Evolutionary conservation across 1,140 invertebrate genomes (phyloP), one percentile per base, ranked within the genome.

Genomic region (Bacillus rossius): DNA sequence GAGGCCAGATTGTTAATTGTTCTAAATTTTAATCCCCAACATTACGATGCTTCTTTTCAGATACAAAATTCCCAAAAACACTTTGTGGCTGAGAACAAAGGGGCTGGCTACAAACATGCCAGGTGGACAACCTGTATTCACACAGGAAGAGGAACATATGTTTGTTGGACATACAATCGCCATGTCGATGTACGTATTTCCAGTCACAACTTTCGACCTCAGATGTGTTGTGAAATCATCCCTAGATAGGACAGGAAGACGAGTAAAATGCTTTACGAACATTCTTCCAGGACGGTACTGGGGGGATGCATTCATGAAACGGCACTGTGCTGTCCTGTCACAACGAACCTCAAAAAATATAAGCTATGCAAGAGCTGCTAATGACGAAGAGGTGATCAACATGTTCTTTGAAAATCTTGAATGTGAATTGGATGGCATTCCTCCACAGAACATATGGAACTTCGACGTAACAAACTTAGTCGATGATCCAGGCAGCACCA

Each of bases 381-480:
- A 57, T 16, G 61, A 49, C 43, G 38, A 56, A 60, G 51, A 55
- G 2, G 41, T 37, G 17, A 37, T 67, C 23, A 55, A 63, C 42
- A 68, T 14, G 26, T 41, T 64, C 26, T 55, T 67, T 20, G 53
- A 61, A 41, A 38, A 45, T 10, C n/a, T 17, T 29, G 20, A 59
- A 10, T 41, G 54, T 55, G 50, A 53, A 29, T 48, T 64, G 40
- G 55, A 67, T 43, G 53, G 52, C 22, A 13, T 50, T 53, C 63
- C 69, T 26, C 60, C 67, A 14, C 57, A 5, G 20, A 65, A 69
- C 54, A 62, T 69, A 51, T 57, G 61, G n/a, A 77, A 77, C 59
- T 77, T 69, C 61, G 75, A 77, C 61, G 71, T 75, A 63, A 77
- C 72, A 3, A 74, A 75, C 60, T 51, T 57, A 20, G 17, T 19